Conservation (phyloP, 2,797 vertebrate species). For the Notolabrus celidotus region DNA sequence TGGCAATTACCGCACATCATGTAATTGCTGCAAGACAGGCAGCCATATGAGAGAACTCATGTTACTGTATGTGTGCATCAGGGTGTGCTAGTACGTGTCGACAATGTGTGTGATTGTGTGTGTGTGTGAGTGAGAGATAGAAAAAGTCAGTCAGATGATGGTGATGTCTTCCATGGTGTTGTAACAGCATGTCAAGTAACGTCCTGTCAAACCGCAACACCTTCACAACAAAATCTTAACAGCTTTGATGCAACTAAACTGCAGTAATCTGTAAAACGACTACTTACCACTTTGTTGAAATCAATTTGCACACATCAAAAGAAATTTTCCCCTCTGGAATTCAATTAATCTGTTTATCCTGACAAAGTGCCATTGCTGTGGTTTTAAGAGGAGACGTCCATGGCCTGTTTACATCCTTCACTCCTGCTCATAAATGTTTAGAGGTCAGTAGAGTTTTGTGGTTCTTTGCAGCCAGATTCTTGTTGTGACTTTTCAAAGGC, state of each 20-base stretch:
- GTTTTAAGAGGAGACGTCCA: slow-evolving; percentile 57
- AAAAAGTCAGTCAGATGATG: slow-evolving; percentile 37
- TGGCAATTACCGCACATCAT: slow-evolving; percentile 88
- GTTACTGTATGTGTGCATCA: slow-evolving; percentile 72
- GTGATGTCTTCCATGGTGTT: slow-evolving; percentile 66
- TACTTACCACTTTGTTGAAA: slow-evolving; percentile 68
- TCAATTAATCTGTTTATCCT: slow-evolving; percentile 66
- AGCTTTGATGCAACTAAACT: slow-evolving; percentile 65
- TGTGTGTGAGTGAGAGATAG: slow-evolving; percentile 3
- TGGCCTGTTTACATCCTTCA: slow-evolving; percentile 63
- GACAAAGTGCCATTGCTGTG: slow-evolving; percentile 49
- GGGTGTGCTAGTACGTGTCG: slow-evolving; percentile 46
- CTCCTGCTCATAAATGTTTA: slow-evolving; percentile 66
- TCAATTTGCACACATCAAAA: slow-evolving; percentile 71
- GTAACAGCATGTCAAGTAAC: slow-evolving; percentile 54
- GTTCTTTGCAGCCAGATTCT: slow-evolving; percentile 50
- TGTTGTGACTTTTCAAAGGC: slow-evolving; percentile 62
- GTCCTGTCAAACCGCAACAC: slow-evolving; percentile 73
- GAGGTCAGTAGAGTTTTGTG: slow-evolving; percentile 69
- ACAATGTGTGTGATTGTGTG: slow-evolving; percentile 38
- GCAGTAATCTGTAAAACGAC: slow-evolving; percentile 62
- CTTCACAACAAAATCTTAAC: slow-evolving; percentile 71
- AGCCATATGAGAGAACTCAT: slow-evolving; percentile 83
- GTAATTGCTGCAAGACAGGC: slow-evolving; percentile 87
- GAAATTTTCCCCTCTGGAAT: slow-evolving; percentile 55